Conservation (phyloP, 2,113 vertebrate genomes). For the Trematomus loennbergii region DNA sequence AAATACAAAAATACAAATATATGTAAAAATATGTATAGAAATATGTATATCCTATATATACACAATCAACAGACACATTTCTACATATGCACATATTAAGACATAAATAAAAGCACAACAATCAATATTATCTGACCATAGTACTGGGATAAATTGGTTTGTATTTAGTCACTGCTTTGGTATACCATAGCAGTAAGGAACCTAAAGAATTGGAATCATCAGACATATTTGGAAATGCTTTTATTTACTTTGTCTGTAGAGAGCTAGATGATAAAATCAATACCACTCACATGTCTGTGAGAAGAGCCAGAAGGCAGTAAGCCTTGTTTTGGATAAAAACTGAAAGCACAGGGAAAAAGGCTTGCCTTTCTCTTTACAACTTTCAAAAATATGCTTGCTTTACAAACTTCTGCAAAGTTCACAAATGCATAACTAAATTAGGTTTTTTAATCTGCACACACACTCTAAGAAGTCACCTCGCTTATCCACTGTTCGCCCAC, state of each 20-base stretch:
- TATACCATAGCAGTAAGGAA: no score
- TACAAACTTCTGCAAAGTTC: neutral
- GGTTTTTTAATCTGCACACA: neutral
- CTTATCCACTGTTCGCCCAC: neutral
- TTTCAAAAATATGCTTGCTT: neutral
- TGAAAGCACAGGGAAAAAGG: neutral
- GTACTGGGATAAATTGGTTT: neutral
- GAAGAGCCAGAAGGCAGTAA: neutral
- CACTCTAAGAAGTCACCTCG: neutral
- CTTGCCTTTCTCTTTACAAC: neutral
- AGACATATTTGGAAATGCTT: no score
- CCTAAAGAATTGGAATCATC: no score
- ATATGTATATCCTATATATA: no score
- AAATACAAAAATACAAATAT: no score
- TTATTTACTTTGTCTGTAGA: neutral
- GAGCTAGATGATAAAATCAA: neutral
- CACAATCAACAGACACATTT: no score
- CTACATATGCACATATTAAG: no score
- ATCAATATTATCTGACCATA: neutral
- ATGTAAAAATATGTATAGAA: no score
- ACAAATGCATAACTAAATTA: neutral
- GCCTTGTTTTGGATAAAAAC: neutral
- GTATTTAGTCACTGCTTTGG: neutral
- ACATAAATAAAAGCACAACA: no score
- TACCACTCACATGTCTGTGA: neutral